Base-by-base conservation (phyloP, 92 coral and sea anemone species). In the Zoanthus sociatus region DNA sequence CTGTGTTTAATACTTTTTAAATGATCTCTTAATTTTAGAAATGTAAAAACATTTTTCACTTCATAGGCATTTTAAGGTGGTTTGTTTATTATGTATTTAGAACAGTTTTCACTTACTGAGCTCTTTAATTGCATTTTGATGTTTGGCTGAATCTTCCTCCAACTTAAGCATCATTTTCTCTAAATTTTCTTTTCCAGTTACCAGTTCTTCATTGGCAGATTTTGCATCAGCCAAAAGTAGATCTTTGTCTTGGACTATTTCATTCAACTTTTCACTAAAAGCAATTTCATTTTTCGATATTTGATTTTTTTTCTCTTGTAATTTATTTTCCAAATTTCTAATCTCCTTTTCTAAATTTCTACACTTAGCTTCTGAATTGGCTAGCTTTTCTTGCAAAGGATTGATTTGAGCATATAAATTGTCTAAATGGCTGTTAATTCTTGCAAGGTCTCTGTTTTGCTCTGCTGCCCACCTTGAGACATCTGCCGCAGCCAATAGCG, bases 381-480 rank as follows among this genome's bases (percentile, higher is more conserved):
- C 88, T 13, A 97, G 92, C 88, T 95, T 97, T 46, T 93, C 98
- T 42, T 97, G 95, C 60, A 97, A 71, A 17, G 99, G 99, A 53
- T 97, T 87, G 58, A 97, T 97, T 83, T 97, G 99, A 18, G 98
- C 98, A 90, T 97, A 97, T 31, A 97, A 89, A 54, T 97, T 97
- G 83, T 97, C 99, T 32, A 97, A 82, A 78, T 97, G 99, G 66
- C 88, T 89, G 75, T 95, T 97, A 15, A 97, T 97, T 78, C 99
- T 93, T 9, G 94, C 88, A 51, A 97, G 93, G 66, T 97, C 99
- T 82, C 96, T 98, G 83, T 91, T 97, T 71, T 97, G 99, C 71
- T 97, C 99, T 42, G 97, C 84, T 26, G 99, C 87, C 99, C 99
- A 97, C 58, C 99, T 92, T 1, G 99, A 97, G 11, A 97, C 95